Conservation (phyloP, 2,797 vertebrate genomes). For the Apodemus agrarius region DNA sequence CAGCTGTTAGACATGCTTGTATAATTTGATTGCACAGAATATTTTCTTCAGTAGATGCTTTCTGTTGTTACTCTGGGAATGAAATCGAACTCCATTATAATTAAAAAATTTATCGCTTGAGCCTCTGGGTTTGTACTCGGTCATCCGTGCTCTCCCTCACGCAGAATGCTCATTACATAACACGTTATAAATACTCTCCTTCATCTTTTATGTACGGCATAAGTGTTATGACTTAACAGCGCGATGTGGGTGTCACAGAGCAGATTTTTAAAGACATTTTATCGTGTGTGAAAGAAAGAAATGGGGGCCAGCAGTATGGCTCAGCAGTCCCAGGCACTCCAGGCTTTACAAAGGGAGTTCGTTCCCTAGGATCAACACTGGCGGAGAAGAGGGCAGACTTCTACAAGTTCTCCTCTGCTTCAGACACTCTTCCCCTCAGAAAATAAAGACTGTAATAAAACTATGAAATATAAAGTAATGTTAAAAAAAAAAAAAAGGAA, state of each 20-base stretch:
- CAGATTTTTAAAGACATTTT: slow-evolving; percentile 38
- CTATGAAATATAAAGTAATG: neutral
- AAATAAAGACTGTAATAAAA: neutral
- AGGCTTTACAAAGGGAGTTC: neutral
- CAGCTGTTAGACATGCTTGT: slow-evolving; percentile 5
- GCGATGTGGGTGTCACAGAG: slow-evolving; percentile 9
- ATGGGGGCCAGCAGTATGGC: no score
- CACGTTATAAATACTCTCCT: neutral
- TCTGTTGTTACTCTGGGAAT: slow-evolving; percentile 16
- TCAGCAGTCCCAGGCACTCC: neutral
- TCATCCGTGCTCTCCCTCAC: slow-evolving; percentile 3
- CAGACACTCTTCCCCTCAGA: no score
- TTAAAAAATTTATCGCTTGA: slow-evolving; percentile 14
- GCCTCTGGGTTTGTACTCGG: neutral
- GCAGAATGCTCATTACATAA: slow-evolving; percentile 43
- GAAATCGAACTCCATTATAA: slow-evolving; percentile 19
- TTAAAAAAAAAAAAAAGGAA: neutral
- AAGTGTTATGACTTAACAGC: slow-evolving; percentile 48
- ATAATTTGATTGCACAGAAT: slow-evolving; percentile 37
- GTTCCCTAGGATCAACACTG: neutral
- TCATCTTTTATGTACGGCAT: slow-evolving; percentile 21
- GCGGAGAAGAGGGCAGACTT: neutral
- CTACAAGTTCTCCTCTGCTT: neutral
- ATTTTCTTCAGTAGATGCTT: slow-evolving; percentile 30
- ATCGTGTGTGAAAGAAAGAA: slow-evolving; percentile 27